Evolutionary conservation across 1,140 invertebrate genomes (phyloP).

Genomic region (Drosophila triauraria): DNA sequence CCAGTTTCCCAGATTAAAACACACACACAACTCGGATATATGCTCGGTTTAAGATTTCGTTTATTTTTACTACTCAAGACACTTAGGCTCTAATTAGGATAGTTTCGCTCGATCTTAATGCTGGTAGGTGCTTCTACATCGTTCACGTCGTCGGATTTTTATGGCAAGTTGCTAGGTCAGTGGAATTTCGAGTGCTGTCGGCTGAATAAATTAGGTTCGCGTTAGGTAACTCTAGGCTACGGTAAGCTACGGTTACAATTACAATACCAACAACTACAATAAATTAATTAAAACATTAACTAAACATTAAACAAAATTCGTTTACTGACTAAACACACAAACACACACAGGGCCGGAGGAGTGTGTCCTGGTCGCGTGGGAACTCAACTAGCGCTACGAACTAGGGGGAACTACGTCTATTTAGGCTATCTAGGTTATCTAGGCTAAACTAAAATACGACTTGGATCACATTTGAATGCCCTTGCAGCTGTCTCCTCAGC

Average conservation of each 20-base stretch:
- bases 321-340: conserved; percentile 53
- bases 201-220: conserved; percentile 63
- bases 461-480: conserved; percentile 84
- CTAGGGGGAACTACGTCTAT: conserved; percentile 48
- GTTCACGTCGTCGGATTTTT: conserved; percentile 34
- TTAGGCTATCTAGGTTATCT: conserved; percentile 56
- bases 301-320: conserved; percentile 74
- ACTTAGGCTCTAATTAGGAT: conserved; percentile 77
- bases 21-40: conserved; percentile 21
- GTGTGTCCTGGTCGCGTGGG: conserved; percentile 53
- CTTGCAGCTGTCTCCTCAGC: conserved; percentile 52
- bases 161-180: conserved; percentile 78
- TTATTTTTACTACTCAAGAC: conserved; percentile 59
- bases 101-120: conserved; percentile 57
- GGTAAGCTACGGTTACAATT: conserved; percentile 59
- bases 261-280: conserved; percentile 82
- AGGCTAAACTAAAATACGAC: conserved; percentile 79
- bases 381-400: conserved; percentile 41
- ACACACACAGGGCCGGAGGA: conserved; percentile 25
- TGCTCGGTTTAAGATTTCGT: conserved; percentile 43
- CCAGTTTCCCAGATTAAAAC: conserved; percentile 53
- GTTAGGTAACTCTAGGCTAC: conserved; percentile 20
- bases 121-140: conserved; percentile 55
- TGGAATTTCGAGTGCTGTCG: conserved; percentile 60
- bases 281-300: conserved; percentile 80